Evolutionary conservation across 1,140 invertebrate genomes (phyloP).

Genomic region (Microplitis mediator): DNA sequence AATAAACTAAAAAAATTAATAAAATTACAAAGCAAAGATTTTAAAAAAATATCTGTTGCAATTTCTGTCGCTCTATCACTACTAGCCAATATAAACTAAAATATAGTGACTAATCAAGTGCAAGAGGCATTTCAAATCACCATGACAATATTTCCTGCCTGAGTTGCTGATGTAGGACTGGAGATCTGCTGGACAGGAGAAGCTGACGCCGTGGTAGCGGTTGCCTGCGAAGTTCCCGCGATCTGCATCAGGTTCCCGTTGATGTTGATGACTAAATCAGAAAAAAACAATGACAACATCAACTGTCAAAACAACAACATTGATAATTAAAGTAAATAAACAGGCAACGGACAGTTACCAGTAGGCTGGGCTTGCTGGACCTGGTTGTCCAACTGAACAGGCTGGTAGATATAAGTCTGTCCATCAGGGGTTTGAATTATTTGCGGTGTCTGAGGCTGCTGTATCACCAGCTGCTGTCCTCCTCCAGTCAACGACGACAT

Average conservation of each 20-base stretch:
- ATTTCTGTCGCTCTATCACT: slow-evolving; percentile 54
- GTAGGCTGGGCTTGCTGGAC: slow-evolving; percentile 69
- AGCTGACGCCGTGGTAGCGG: slow-evolving; percentile 60
- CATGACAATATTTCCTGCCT: slow-evolving; percentile 73
- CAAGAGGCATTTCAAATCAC: slow-evolving; percentile 55
- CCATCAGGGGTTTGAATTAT: slow-evolving; percentile 90
- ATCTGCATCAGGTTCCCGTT: slow-evolving; percentile 77
- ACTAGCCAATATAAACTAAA: slow-evolving; percentile 52
- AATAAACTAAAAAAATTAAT: not conserved
- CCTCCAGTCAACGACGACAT: slow-evolving; percentile 66
- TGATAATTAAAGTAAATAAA: slow-evolving; percentile 15
- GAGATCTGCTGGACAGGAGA: slow-evolving; percentile 61
- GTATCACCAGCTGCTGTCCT: slow-evolving; percentile 65
- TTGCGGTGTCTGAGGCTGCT: slow-evolving; percentile 75
- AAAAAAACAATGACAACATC: slow-evolving; percentile 29
- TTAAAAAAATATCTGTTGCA: slow-evolving; percentile 10
- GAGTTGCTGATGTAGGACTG: slow-evolving; percentile 69
- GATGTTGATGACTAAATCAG: slow-evolving; percentile 70
- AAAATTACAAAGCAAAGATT: not conserved
- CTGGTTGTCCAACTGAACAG: slow-evolving; percentile 69
- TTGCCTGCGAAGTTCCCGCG: slow-evolving; percentile 58
- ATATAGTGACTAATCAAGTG: slow-evolving; percentile 53
- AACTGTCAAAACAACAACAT: not conserved
- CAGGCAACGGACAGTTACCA: slow-evolving; percentile 51
- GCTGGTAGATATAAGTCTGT: slow-evolving; percentile 91